These are phyloP conservation scores for Sebastes oblongus DNA, from an alignment of 2,797 vertebrate species.

Conservation along the genomic window DNA sequence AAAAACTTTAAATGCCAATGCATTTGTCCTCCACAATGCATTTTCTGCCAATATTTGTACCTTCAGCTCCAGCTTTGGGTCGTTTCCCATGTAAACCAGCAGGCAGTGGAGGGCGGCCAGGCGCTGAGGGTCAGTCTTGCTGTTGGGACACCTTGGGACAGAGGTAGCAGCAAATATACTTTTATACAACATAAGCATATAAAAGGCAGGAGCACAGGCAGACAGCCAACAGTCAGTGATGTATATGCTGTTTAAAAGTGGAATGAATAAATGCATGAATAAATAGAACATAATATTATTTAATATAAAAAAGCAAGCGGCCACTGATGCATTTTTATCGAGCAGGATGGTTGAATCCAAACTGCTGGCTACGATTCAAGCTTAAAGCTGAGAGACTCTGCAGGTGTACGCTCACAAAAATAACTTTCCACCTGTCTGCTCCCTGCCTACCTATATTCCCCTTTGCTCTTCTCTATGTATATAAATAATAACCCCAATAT, in stretches of 20 bases:
- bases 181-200: constrained; percentile 33
- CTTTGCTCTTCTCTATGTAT: neutral
- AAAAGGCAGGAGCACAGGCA: constrained; percentile 17
- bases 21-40: constrained; percentile 10
- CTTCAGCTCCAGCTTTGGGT: constrained; percentile 79
- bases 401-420: constrained; percentile 9
- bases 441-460: neutral
- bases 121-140: constrained; percentile 80
- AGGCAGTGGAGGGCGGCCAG: constrained; percentile 90
- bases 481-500: neutral
- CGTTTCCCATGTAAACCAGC: constrained; percentile 83
- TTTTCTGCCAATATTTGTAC: constrained; percentile 53
- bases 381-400: constrained; percentile 14
- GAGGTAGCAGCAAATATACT: constrained; percentile 37
- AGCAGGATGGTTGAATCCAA: constrained; percentile 4
- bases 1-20: constrained; percentile 28
- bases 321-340: constrained; percentile 18
- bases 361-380: constrained; percentile 19
- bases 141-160: constrained; percentile 58
- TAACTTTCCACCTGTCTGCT: neutral
- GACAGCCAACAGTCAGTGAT: constrained; percentile 16
- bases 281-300: neutral
- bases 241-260: constrained; percentile 10
- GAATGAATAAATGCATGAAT: constrained; percentile 13
- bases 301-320: neutral